These are phyloP conservation scores for Entelurus aequoreus DNA, from an alignment of 2,113 vertebrate species.

Conservation along the genomic window DNA sequence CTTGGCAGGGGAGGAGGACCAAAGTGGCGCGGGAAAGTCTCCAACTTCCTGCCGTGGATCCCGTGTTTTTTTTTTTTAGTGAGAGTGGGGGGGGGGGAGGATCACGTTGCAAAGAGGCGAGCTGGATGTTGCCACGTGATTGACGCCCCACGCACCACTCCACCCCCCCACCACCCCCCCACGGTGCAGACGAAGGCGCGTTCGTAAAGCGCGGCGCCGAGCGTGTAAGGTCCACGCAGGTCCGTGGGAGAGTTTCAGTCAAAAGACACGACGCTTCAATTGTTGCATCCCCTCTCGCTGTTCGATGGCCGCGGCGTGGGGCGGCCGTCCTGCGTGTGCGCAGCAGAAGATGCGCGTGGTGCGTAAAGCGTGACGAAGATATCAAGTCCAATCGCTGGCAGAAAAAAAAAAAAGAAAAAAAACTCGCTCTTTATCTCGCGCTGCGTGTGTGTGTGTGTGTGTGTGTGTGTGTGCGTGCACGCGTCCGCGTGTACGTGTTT, in stretches of 20 bases:
- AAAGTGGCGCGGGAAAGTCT: conserved; percentile 63
- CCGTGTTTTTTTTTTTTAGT: no score
- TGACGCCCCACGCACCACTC: conserved; percentile 53
- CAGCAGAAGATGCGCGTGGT: conserved; percentile 1
- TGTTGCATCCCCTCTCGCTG: not conserved
- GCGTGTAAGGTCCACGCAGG: not conserved
- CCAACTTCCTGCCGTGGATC: conserved; percentile 45
- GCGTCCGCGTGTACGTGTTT: not conserved
- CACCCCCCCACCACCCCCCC: conserved; percentile 40
- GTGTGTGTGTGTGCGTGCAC: no score
- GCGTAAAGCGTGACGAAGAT: conserved; percentile 44
- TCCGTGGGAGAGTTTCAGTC: not conserved
- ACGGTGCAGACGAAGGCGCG: conserved; percentile 23
- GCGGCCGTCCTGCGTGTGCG: not conserved
- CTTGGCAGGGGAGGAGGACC: not conserved
- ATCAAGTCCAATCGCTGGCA: conserved; percentile 49
- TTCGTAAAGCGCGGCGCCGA: not conserved
- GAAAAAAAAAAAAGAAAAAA: conserved; percentile 22
- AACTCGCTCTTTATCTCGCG: not conserved
- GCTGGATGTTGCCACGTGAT: conserved; percentile 50
- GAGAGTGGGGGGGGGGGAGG: not conserved
- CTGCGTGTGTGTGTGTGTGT: not conserved
- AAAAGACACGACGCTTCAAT: not conserved
- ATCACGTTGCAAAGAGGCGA: conserved; percentile 36
- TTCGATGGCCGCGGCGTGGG: not conserved